Evolutionary conservation across 2,797 vertebrate genomes (phyloP).

Genomic region (Acanthurus leucopareius): DNA sequence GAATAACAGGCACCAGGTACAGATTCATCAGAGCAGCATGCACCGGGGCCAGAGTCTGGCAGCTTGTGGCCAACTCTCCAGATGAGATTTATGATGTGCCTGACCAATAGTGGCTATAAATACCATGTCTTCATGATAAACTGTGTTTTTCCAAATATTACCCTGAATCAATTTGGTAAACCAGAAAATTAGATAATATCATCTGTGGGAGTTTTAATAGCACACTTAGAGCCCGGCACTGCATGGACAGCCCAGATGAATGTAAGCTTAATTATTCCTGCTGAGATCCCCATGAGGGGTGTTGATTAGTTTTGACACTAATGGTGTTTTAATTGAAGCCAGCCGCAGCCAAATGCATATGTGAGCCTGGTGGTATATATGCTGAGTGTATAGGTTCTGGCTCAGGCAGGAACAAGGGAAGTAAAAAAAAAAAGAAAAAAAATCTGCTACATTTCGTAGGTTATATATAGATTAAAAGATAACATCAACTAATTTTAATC

Average conservation of each 20-base stretch:
- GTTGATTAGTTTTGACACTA: conserved; percentile 84
- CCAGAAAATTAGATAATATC: conserved; percentile 82
- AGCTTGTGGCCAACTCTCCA: conserved; percentile 64
- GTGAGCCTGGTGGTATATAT: conserved; percentile 67
- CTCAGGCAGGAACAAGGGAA: conserved; percentile 66
- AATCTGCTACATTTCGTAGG: background rate
- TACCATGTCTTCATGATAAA: conserved; percentile 78
- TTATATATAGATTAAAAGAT: background rate
- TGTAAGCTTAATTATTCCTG: conserved; percentile 78
- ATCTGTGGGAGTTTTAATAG: conserved; percentile 80
- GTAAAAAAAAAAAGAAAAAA: conserved; percentile 9
- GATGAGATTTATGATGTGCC: conserved; percentile 76
- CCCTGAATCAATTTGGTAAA: conserved; percentile 82
- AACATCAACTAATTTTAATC: background rate
- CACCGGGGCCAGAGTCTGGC: conserved; percentile 52
- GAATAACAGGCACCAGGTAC: conserved; percentile 73
- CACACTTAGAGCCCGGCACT: conserved; percentile 67
- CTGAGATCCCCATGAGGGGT: conserved; percentile 69
- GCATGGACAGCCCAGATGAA: conserved; percentile 74
- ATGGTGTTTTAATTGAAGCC: conserved; percentile 86
- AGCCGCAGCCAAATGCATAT: conserved; percentile 73
- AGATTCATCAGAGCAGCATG: conserved; percentile 48
- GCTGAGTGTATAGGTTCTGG: conserved; percentile 53
- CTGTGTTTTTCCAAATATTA: conserved; percentile 82
- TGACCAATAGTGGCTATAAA: conserved; percentile 78